These are phyloP conservation scores for Melozone crissalis DNA, from an alignment of 2,113 vertebrate species.

Conservation along the genomic window DNA sequence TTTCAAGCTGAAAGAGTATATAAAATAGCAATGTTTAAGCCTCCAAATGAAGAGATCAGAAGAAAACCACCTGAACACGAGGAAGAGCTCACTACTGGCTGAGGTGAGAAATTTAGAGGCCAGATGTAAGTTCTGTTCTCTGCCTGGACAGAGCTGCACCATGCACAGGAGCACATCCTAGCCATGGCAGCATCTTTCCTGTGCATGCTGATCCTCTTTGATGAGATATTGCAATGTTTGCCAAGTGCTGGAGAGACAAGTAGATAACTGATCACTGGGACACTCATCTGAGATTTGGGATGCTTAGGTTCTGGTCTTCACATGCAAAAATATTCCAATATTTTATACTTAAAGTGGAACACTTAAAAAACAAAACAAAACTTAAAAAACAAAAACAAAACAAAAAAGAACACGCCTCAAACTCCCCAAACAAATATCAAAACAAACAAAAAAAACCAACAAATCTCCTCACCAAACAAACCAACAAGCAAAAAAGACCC, in stretches of 20 bases:
- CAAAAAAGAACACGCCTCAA: neutral
- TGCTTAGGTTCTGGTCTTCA: neutral
- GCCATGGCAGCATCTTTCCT: neutral
- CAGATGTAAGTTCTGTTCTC: neutral
- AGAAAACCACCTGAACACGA: neutral
- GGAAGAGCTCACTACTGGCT: neutral
- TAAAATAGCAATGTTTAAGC: neutral
- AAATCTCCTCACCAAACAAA: no score
- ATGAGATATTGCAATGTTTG: neutral
- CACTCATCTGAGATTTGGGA: neutral
- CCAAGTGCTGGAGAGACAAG: neutral
- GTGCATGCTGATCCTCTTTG: neutral
- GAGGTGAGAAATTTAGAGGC: neutral
- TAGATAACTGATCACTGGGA: neutral
- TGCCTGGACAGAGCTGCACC: neutral
- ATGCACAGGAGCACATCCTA: neutral
- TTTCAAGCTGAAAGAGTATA: neutral
- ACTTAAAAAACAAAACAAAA: no score
- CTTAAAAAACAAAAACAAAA: no score
- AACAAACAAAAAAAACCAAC: neutral
- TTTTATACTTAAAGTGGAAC: neutral
- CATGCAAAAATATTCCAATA: neutral
- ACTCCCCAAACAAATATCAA: neutral
- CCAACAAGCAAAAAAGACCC: no score
- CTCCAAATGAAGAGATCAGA: neutral